These are phyloP conservation scores for Neoarius graeffei DNA, from an alignment of 2,113 vertebrate species.

Conservation along the genomic window DNA sequence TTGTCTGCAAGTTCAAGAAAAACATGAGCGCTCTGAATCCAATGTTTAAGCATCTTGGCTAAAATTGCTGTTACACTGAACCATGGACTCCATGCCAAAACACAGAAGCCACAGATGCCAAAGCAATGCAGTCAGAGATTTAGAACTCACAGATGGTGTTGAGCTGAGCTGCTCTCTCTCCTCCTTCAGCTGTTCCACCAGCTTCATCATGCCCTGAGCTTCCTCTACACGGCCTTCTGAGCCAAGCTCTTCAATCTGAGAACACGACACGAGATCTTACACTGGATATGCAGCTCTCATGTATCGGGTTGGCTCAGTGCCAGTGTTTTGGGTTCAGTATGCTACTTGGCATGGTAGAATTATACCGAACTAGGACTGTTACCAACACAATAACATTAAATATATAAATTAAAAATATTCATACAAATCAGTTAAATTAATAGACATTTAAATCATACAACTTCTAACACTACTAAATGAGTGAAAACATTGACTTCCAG, in stretches of 20 bases:
- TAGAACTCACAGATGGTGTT: conserved; percentile 88
- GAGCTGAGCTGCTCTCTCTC: conserved; percentile 91
- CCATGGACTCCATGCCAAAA: not conserved
- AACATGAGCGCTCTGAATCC: not conserved
- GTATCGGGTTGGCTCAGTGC: too few species aligned
- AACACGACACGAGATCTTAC: not conserved
- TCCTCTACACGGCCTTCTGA: conserved; percentile 97
- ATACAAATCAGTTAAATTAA: too few species aligned
- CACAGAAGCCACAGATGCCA: not conserved
- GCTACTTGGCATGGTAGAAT: too few species aligned
- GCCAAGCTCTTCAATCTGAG: conserved; percentile 95
- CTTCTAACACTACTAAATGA: too few species aligned
- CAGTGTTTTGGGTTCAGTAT: too few species aligned
- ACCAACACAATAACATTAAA: too few species aligned
- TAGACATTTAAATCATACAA: too few species aligned
- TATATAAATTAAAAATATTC: too few species aligned
- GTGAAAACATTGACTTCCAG: too few species aligned
- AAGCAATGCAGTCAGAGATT: not conserved
- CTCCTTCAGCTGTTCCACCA: conserved; percentile 97
- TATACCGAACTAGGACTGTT: too few species aligned
- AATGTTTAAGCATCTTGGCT: not conserved
- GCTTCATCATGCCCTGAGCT: conserved; percentile 99
- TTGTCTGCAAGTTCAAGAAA: conserved; percentile 77
- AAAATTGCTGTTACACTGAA: not conserved
- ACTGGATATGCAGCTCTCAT: not conserved